phyloP scores from a whole-genome alignment of 2,888 invertebrate genomes.

The Pherbina coryleti region DNA sequence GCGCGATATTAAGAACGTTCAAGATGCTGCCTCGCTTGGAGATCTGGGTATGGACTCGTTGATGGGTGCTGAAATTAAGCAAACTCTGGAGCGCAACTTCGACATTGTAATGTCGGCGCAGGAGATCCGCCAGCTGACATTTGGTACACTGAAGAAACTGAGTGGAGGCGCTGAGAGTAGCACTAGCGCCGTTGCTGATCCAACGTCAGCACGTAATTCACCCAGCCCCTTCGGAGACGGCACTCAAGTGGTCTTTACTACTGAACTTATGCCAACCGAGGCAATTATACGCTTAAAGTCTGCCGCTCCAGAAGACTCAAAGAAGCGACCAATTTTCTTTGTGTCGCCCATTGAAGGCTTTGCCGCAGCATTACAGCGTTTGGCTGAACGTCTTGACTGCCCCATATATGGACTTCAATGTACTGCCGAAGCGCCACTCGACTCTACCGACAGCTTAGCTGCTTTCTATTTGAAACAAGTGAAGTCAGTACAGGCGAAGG shows the following conservation, averaged over 20 bases:
- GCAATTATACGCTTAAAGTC: constrained; percentile 78
- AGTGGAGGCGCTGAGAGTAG: constrained; percentile 57
- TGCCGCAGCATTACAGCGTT: constrained; percentile 76
- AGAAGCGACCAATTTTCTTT: constrained; percentile 75
- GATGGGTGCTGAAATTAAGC: constrained; percentile 99
- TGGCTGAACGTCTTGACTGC: constrained; percentile 80
- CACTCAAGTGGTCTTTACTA: constrained; percentile 72
- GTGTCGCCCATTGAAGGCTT: constrained; percentile 92
- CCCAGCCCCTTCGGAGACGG: constrained; percentile 68
- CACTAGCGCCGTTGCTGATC: constrained; percentile 40
- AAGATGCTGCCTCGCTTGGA: constrained; percentile 82
- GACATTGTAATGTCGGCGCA: constrained; percentile 91
- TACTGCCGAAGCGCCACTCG: constrained; percentile 80
- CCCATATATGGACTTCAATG: constrained; percentile 94
- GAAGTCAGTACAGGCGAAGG: constrained; percentile 80
- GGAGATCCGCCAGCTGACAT: constrained; percentile 88
- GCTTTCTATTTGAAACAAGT: constrained; percentile 80
- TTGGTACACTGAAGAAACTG: constrained; percentile 78
- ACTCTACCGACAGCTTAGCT: constrained; percentile 80
- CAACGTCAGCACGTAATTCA: constrained; percentile 54
- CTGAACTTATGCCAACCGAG: constrained; percentile 82
- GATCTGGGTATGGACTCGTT: constrained; percentile 98
- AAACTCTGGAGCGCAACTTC: constrained; percentile 91
- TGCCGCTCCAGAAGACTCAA: constrained; percentile 62
- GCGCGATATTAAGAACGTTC: constrained; percentile 85